phyloP scores from a whole-genome alignment of 2,113 vertebrate genomes.

The Melierax canorus region DNA sequence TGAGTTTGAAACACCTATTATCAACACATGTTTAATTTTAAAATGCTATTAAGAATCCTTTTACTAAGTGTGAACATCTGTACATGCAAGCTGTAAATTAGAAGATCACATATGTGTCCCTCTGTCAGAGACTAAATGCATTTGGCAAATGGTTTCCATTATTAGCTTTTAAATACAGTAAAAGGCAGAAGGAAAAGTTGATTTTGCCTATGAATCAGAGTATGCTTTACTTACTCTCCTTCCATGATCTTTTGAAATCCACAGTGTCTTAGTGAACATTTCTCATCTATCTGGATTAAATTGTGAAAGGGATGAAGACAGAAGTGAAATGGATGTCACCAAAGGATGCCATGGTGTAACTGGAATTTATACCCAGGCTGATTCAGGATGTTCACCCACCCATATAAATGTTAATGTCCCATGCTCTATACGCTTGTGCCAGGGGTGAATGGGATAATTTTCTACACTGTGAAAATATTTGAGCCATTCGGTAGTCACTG shows the following conservation, averaged over 20 bases:
- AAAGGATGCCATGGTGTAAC: background rate
- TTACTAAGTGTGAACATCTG: constrained; percentile 76
- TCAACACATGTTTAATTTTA: constrained; percentile 74
- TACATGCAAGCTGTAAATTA: constrained; percentile 72
- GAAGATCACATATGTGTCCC: constrained; percentile 65
- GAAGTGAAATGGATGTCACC: background rate
- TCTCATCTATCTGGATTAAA: background rate
- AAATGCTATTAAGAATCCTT: constrained; percentile 73
- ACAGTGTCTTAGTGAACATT: background rate
- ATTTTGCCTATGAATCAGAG: background rate
- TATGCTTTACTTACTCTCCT: background rate
- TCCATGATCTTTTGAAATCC: background rate
- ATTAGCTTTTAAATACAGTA: constrained; percentile 54
- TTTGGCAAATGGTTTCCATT: constrained; percentile 64
- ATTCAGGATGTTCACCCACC: background rate
- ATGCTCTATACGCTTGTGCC: background rate
- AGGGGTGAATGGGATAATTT: background rate
- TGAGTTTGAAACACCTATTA: constrained; percentile 71
- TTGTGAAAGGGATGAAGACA: background rate
- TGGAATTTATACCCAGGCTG: background rate
- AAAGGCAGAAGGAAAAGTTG: background rate
- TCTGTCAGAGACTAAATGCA: constrained; percentile 62
- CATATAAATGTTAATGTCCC: background rate
- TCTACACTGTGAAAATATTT: background rate
- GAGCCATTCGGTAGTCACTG: background rate